These are phyloP conservation scores for Sebastes dallii DNA, from an alignment of 2,797 vertebrate species.

Conservation along the genomic window DNA sequence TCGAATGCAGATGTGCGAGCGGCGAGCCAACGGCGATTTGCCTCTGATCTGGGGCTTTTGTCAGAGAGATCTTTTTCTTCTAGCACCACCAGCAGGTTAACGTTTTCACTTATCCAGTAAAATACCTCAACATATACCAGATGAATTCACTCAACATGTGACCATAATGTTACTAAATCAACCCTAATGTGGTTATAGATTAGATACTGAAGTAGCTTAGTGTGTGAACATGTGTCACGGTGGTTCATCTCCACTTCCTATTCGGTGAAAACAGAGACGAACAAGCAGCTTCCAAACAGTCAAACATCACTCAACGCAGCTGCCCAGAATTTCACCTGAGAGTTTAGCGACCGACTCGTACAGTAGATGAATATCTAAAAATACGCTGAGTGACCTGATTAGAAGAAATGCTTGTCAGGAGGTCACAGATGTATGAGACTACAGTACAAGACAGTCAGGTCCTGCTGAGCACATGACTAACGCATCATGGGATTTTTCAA, in stretches of 20 bases:
- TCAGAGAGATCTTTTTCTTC: not conserved
- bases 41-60: too few species aligned
- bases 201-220: not conserved
- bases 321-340: conserved; percentile 18
- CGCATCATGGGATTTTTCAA: not conserved
- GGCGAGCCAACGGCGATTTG: too few species aligned
- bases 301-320: not conserved
- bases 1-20: too few species aligned
- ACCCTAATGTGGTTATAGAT: not conserved
- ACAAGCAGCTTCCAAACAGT: not conserved
- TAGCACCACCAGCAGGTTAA: not conserved
- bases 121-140: too few species aligned
- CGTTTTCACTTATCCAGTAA: not conserved
- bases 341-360: not conserved
- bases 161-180: not conserved
- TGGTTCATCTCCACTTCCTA: not conserved
- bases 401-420: conserved; percentile 32
- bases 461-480: not conserved
- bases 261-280: not conserved
- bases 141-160: not conserved
- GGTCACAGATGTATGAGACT: conserved; percentile 15
- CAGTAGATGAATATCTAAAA: conserved; percentile 35
- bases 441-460: not conserved
- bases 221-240: not conserved
- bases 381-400: conserved; percentile 42